Conservation (phyloP, 2,888 invertebrate species). For the Lasioglossum leucozonium region DNA sequence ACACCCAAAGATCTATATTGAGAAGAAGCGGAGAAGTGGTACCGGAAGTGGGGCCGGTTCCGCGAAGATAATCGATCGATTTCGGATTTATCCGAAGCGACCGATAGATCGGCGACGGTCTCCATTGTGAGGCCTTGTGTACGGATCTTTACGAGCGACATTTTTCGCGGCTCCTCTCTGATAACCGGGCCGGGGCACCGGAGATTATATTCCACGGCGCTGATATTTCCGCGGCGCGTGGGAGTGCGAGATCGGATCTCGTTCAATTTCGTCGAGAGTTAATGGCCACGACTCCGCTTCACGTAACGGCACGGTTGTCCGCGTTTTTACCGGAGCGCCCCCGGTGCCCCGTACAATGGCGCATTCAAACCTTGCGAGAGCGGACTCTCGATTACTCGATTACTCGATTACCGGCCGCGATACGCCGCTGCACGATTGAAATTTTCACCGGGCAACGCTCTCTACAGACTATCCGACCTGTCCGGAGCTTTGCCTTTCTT, state of each 20-base stretch:
- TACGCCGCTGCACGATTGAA: constrained; percentile 49
- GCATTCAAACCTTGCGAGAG: constrained; percentile 58
- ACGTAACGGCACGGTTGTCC: constrained; percentile 65
- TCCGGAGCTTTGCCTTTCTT: background rate
- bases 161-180: constrained; percentile 39
- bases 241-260: constrained; percentile 72
- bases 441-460: constrained; percentile 35
- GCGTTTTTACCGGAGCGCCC: constrained; percentile 50
- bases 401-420: constrained; percentile 23
- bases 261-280: constrained; percentile 71
- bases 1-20: too few relatives aligned
- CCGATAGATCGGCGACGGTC: constrained; percentile 24
- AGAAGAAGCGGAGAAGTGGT: background rate
- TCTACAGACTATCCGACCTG: background rate
- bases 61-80: constrained; percentile 34
- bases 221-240: constrained; percentile 65
- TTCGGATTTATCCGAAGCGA: constrained; percentile 25
- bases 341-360: constrained; percentile 58
- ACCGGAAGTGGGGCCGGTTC: background rate
- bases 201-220: constrained; percentile 59
- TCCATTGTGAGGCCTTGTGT: constrained; percentile 33
- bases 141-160: constrained; percentile 51
- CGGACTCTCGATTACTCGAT: constrained; percentile 58
- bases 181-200: constrained; percentile 32
- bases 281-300: constrained; percentile 67